Conservation (phyloP, 2,113 vertebrate genomes). For the Rhadina sibilatrix region DNA sequence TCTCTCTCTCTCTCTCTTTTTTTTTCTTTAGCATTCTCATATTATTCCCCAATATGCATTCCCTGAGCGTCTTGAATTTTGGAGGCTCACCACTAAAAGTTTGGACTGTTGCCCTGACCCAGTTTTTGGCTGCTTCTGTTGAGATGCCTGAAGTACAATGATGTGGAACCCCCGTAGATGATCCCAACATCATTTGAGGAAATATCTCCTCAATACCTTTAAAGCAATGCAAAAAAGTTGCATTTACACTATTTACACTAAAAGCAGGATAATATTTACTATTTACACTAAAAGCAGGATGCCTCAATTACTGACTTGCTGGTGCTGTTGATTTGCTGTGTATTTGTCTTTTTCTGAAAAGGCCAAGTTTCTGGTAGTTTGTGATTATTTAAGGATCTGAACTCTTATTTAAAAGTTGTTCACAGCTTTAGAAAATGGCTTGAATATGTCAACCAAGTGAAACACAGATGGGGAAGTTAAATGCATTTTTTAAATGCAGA, state of each 20-base stretch:
- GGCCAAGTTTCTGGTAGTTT: not conserved
- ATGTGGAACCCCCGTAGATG: not conserved
- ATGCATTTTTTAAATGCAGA: not conserved
- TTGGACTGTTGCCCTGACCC: constrained; percentile 6
- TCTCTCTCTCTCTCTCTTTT: not conserved
- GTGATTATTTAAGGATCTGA: not conserved
- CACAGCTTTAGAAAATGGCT: not conserved
- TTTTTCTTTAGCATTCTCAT: not conserved
- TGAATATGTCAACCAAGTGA: not conserved
- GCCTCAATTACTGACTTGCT: not conserved
- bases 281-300: not conserved
- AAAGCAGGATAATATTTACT: too few relatives aligned
- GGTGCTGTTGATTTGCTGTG: not conserved
- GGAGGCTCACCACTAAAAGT: constrained; percentile 57
- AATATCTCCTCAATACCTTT: not conserved
- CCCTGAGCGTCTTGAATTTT: constrained; percentile 50
- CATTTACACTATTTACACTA: not conserved
- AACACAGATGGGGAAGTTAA: not conserved
- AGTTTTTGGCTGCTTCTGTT: constrained; percentile 8
- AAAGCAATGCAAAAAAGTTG: not conserved
- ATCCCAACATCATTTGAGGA: not conserved
- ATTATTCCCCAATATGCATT: constrained; percentile 28
- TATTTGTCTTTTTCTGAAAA: not conserved
- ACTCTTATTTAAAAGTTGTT: not conserved
- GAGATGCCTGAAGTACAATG: not conserved